Evolutionary conservation across 2,888 invertebrate species (phyloP).

Genomic region (Halocaridina rubra): DNA sequence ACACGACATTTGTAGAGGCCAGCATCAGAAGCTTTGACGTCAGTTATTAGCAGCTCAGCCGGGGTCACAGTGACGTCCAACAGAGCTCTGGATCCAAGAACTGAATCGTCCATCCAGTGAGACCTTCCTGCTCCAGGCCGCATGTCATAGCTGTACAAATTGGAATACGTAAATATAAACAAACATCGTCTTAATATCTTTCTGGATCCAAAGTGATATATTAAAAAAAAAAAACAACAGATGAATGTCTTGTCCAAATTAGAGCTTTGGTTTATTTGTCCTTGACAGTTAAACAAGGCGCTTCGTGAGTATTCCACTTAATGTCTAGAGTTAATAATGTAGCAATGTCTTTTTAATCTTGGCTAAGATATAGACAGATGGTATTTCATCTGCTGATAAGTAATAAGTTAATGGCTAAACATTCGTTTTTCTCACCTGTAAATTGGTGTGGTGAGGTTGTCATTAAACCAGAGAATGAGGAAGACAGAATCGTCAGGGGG

Average conservation of each 20-base stretch:
- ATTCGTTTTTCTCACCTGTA: conserved; percentile 33
- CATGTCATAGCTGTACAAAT: conserved; percentile 50
- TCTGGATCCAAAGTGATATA: too few relatives aligned
- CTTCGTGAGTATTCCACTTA: conserved; percentile 1
- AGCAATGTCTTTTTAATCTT: neutral
- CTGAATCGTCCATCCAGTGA: conserved; percentile 56
- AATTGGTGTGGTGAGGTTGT: conserved; percentile 52
- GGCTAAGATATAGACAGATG: neutral
- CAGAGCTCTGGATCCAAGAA: conserved; percentile 36
- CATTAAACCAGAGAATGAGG: conserved; percentile 58
- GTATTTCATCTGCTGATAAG: neutral
- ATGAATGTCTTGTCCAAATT: too few relatives aligned
- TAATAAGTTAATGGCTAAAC: neutral
- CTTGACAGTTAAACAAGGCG: too few relatives aligned
- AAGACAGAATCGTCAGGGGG: conserved; percentile 40
- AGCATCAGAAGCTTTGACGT: conserved; percentile 34
- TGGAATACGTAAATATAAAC: too few relatives aligned
- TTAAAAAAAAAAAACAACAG: too few relatives aligned
- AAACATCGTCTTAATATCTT: too few relatives aligned
- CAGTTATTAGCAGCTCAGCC: conserved; percentile 24
- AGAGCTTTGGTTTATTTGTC: too few relatives aligned
- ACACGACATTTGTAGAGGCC: conserved; percentile 53
- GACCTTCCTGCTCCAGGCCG: conserved; percentile 40
- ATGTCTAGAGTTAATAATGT: neutral
- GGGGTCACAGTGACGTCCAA: conserved; percentile 32